Evolutionary conservation across 2,113 vertebrate genomes (phyloP), one percentile per base, ranked within the genome.

Genomic region (Pongo pygmaeus): DNA sequence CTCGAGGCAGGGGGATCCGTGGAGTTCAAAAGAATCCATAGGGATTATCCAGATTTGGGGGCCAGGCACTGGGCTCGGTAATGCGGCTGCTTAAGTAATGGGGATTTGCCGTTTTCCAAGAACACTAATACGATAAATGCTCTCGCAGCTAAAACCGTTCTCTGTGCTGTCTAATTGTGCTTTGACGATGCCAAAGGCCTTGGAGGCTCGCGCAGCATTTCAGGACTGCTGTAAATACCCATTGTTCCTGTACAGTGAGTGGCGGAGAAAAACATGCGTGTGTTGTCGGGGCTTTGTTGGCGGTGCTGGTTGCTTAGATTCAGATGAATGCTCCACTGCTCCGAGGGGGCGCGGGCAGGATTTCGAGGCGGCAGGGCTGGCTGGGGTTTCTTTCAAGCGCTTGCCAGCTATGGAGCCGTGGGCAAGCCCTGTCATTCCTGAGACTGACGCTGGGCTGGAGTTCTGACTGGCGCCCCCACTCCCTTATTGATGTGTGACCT

Each of bases 1-100:
- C 0, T 0, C 0, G 12, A 52, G 72, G 89, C n/a, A 5, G 70
- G 17, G 43, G n/a, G 0, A 0, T 11, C 5, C 0, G 3, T 3
- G 30, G 55, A 48, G 25, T 7, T 85, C 70, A 22, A n/a, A 52
- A 55, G 90, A 48, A 35, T 27, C 55, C 20, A 0, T 1, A 50
- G 46, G 79, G 64, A 40, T 50, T 35, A 40, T 32, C 74, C 67
- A 10, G 46, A 40, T 0, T 2, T 70, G 17, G 23, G 23, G 74
- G 57, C 40, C 3, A 1, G 79, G 46, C 2, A 2, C 40, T 25
- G 35, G 67, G 43, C 59, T 88, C 93, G 0, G 67, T 32, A 48
- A 46, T 0, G 27, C 5, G 48, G 84, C 48, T 43, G 77, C 92
- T 46, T 43, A 40, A 23, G 79, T 27, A 14, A 59, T 0, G 12